Percentiles rank a stretch among this genome's conserved stretches.
phyloP scores from a whole-genome alignment of 2,888 invertebrate genomes.

The Lepas anatifera region DNA sequence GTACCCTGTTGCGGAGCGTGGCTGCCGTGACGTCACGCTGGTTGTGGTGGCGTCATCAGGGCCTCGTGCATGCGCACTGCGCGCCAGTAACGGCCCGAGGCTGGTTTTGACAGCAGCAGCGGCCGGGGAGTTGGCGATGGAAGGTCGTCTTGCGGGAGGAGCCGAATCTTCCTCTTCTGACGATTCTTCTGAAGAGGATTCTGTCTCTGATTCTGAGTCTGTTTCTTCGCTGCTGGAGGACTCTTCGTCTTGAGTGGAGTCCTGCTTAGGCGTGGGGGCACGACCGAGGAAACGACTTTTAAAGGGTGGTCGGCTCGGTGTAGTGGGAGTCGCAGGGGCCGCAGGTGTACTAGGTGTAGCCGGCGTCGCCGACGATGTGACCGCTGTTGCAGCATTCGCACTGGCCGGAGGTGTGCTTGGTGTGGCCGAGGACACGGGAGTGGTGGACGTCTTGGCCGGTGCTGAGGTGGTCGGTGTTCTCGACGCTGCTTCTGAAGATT shows the following conservation, averaged over 20 bases:
- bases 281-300: constrained; percentile 71
- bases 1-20: background rate
- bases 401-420: too few species aligned
- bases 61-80: constrained; percentile 40
- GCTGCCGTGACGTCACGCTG: background rate
- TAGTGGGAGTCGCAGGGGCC: background rate
- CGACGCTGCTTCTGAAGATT: background rate
- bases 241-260: constrained; percentile 29
- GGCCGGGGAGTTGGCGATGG: too few species aligned
- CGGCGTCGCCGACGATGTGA: background rate
- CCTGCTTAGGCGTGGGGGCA: constrained; percentile 50
- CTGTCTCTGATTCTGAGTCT: background rate
- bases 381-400: too few species aligned
- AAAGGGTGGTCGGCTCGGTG: constrained; percentile 48
- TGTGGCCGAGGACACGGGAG: too few species aligned
- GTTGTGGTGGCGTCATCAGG: background rate
- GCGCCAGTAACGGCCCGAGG: background rate
- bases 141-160: background rate
- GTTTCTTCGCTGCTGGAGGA: constrained; percentile 33
- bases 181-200: constrained; percentile 32
- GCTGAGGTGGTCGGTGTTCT: background rate
- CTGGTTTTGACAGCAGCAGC: background rate
- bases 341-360: background rate
- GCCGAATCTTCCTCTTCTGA: constrained; percentile 39
- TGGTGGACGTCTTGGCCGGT: too few species aligned